A percentile compares a stretch with the other conserved stretches of the same genome.
These are phyloP conservation scores for Porphyrio hochstetteri DNA, from an alignment of 2,113 vertebrate genomes.

Conservation along the genomic window DNA sequence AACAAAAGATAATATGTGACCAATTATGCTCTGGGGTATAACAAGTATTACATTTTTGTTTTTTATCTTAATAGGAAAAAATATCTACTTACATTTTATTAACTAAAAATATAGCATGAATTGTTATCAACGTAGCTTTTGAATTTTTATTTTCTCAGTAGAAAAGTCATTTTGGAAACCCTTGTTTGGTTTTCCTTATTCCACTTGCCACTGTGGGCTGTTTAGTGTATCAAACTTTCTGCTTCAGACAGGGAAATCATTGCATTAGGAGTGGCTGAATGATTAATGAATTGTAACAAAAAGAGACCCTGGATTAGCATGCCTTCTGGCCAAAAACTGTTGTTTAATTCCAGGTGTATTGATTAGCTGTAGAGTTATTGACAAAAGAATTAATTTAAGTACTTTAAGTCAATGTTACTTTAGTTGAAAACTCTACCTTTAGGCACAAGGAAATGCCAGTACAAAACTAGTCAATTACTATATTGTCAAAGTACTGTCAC, in stretches of 20 bases:
- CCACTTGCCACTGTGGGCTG: neutral
- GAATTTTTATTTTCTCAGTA: conserved; percentile 11
- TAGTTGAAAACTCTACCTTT: conserved; percentile 63
- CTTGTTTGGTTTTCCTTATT: neutral
- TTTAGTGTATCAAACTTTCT: conserved; percentile 17
- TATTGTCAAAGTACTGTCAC: conserved; percentile 35
- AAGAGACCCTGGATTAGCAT: conserved; percentile 69
- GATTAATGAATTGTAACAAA: conserved; percentile 75
- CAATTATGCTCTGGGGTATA: conserved; percentile 44
- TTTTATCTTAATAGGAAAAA: conserved; percentile 70
- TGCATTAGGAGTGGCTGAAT: conserved; percentile 32
- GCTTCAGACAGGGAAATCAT: neutral
- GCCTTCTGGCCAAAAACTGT: conserved; percentile 73
- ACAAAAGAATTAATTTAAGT: conserved; percentile 86
- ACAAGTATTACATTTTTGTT: conserved; percentile 39
- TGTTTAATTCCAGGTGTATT: conserved; percentile 80
- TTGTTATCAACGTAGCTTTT: neutral
- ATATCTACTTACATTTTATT: conserved; percentile 57
- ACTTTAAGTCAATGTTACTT: conserved; percentile 80
- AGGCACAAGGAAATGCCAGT: conserved; percentile 64
- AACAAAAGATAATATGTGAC: conserved; percentile 59
- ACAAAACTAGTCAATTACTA: conserved; percentile 60
- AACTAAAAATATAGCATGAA: conserved; percentile 42
- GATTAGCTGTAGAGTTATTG: conserved; percentile 85
- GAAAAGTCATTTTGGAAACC: neutral